Percentiles rank a stretch among this genome's conserved stretches.
These are phyloP conservation scores for Calonectris borealis DNA, from an alignment of 2,113 vertebrate species.

Conservation along the genomic window DNA sequence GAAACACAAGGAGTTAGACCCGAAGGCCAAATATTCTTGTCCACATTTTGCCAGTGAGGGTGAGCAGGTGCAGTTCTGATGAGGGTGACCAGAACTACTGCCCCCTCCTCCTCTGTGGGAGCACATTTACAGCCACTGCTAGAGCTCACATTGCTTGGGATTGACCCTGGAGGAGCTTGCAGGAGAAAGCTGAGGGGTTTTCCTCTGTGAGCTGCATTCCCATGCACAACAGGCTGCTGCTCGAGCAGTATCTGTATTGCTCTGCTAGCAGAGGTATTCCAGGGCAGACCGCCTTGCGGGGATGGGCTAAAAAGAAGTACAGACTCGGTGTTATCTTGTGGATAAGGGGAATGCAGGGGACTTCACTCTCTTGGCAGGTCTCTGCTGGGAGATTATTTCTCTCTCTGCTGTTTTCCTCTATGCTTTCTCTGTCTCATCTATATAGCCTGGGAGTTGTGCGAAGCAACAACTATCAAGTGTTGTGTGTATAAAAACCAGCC, in stretches of 20 bases:
- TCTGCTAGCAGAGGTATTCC: background rate
- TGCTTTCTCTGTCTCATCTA: background rate
- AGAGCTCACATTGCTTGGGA: background rate
- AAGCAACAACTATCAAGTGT: background rate
- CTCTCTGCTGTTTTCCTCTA: background rate
- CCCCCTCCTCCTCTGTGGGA: background rate
- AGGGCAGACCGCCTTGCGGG: rapidly evolving
- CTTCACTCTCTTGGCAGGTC: background rate
- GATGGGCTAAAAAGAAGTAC: background rate
- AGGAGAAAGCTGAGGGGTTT: background rate
- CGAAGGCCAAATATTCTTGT: background rate
- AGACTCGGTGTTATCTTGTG: background rate
- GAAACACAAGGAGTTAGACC: background rate
- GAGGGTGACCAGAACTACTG: background rate
- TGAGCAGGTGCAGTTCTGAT: rapidly evolving
- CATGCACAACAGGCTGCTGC: background rate
- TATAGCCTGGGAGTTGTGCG: background rate
- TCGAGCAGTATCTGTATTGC: background rate
- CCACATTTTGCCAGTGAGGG: background rate
- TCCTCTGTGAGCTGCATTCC: background rate
- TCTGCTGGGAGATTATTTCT: background rate
- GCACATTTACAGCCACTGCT: background rate
- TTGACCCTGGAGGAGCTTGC: background rate
- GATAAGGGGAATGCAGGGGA: background rate
- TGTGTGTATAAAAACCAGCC: background rate